phyloP scores from a whole-genome alignment of 2,113 vertebrate genomes.

The Bujurquina vittata region DNA sequence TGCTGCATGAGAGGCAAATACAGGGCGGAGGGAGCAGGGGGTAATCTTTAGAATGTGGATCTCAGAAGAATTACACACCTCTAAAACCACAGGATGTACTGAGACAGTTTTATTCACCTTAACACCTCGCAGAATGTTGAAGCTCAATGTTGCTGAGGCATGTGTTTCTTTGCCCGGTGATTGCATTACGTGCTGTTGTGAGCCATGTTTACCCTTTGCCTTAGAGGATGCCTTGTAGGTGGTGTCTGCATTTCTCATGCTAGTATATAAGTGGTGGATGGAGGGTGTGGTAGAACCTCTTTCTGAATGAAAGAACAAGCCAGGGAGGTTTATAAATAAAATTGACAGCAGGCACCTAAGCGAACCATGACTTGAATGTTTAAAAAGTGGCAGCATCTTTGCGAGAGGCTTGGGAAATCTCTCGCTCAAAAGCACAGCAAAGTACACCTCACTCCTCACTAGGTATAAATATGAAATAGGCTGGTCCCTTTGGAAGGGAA shows the following conservation, averaged over 20 bases:
- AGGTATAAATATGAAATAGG: constrained; percentile 75
- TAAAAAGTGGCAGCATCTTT: constrained; percentile 69
- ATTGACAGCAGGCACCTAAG: constrained; percentile 78
- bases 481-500: constrained; percentile 45
- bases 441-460: constrained; percentile 54
- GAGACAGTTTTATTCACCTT: constrained; percentile 60
- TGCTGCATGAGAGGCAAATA: constrained; percentile 27
- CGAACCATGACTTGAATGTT: constrained; percentile 80
- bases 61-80: constrained; percentile 41
- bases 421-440: constrained; percentile 51
- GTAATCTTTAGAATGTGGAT: constrained; percentile 46
- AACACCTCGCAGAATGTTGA: constrained; percentile 46
- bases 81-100: constrained; percentile 18
- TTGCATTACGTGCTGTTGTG: constrained; percentile 66
- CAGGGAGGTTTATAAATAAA: constrained; percentile 80
- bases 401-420: constrained; percentile 72
- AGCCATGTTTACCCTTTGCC: constrained; percentile 62
- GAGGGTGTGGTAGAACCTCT: constrained; percentile 41
- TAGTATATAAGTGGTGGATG: constrained; percentile 36
- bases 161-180: constrained; percentile 67
- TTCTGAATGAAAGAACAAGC: constrained; percentile 75
- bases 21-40: not conserved
- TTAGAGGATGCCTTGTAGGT: constrained; percentile 60
- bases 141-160: constrained; percentile 65
- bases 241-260: constrained; percentile 55